These are phyloP conservation scores for Campoplex capitator DNA, from an alignment of 2,888 invertebrate species.

Conservation along the genomic window DNA sequence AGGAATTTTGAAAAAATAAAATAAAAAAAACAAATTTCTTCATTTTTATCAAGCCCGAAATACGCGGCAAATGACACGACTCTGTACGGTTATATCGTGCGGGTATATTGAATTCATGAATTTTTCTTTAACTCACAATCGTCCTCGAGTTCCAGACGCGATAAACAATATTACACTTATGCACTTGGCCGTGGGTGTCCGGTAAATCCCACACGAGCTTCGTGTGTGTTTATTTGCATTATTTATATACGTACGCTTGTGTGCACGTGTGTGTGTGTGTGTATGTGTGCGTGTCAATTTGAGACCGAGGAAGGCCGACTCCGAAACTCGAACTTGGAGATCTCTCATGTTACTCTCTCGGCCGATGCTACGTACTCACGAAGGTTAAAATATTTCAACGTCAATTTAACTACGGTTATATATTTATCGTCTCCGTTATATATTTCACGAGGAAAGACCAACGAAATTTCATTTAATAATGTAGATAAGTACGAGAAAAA, in stretches of 20 bases:
- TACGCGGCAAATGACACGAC: not conserved
- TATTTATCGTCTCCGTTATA: not conserved
- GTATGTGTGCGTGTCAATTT: slow-evolving; percentile 20
- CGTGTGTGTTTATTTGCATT: slow-evolving; percentile 13
- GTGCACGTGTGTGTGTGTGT: not conserved
- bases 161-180: slow-evolving; percentile 62
- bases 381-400: slow-evolving; percentile 30
- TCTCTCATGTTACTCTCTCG: slow-evolving; percentile 58
- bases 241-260: not conserved
- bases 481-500: not conserved
- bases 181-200: slow-evolving; percentile 60
- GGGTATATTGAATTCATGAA: not conserved
- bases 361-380: not conserved
- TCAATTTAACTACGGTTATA: not conserved
- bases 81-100: not conserved
- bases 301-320: slow-evolving; percentile 63
- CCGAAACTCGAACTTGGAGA: slow-evolving; percentile 67
- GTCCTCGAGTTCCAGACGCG: slow-evolving; percentile 59
- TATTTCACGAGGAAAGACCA: not conserved
- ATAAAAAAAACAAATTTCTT: too few relatives aligned
- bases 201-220: slow-evolving; percentile 16
- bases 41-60: too few relatives aligned
- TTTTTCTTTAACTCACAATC: slow-evolving; percentile 32
- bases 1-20: too few relatives aligned
- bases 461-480: not conserved